These are phyloP conservation scores for Gobiocypris rarus DNA, from an alignment of 2,113 vertebrate species.

Conservation along the genomic window DNA sequence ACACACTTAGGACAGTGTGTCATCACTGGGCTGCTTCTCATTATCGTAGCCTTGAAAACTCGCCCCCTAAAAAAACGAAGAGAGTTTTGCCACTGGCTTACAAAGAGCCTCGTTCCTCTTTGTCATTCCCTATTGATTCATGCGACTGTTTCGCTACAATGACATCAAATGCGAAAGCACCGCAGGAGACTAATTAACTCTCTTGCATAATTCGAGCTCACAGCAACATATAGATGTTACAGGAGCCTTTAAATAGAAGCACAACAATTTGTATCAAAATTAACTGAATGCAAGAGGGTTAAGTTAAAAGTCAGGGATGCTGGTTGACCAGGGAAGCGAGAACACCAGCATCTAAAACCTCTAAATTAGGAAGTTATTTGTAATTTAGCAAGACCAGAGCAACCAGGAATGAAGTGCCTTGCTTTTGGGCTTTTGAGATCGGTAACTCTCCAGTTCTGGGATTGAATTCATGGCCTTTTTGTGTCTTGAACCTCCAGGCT, in stretches of 20 bases:
- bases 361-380: background rate
- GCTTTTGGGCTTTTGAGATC: background rate
- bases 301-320: constrained; percentile 2
- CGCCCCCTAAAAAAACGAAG: background rate
- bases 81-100: constrained; percentile 28
- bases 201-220: background rate
- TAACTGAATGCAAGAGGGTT: background rate
- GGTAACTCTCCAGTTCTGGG: background rate
- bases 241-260: background rate
- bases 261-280: background rate
- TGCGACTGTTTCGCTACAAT: constrained; percentile 17
- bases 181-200: constrained; percentile 35
- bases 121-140: constrained; percentile 30
- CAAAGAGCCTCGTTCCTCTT: constrained; percentile 20
- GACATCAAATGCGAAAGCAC: constrained; percentile 32
- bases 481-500: background rate
- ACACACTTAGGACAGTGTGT: constrained; percentile 56
- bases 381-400: background rate
- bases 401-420: constrained; percentile 2
- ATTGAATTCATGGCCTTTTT: background rate
- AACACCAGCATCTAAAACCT: background rate
- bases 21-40: constrained; percentile 50
- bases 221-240: background rate
- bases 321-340: background rate
- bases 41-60: constrained; percentile 40